phyloP scores from a whole-genome alignment of 2,797 vertebrate species.

The Epinephelus awoara region DNA sequence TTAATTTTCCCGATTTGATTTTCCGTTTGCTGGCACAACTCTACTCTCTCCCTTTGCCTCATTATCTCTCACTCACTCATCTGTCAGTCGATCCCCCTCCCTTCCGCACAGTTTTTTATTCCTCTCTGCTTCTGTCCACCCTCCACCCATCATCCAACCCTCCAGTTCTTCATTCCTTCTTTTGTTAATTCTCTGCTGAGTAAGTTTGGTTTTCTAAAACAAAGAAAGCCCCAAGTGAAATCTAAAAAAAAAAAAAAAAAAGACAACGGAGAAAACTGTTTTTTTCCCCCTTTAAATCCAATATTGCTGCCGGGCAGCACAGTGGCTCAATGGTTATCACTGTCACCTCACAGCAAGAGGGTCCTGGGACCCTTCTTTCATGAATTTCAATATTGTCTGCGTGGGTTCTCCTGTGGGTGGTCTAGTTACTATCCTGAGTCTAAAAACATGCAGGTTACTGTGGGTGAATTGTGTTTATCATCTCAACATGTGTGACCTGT shows the following conservation, averaged over 20 bases:
- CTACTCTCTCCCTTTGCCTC: constrained; percentile 47
- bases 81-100: constrained; percentile 50
- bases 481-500: background rate
- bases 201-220: constrained; percentile 59
- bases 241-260: constrained; percentile 16
- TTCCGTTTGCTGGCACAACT: constrained; percentile 58
- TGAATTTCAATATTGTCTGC: background rate
- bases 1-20: constrained; percentile 54
- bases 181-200: constrained; percentile 56
- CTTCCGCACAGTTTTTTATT: constrained; percentile 43
- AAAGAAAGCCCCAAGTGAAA: constrained; percentile 38
- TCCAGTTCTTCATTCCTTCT: constrained; percentile 40
- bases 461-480: background rate
- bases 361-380: constrained; percentile 15
- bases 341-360: constrained; percentile 26
- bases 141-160: constrained; percentile 41
- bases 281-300: constrained; percentile 1
- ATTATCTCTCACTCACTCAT: constrained; percentile 61
- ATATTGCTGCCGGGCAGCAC: constrained; percentile 24
- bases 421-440: background rate
- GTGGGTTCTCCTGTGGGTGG: background rate
- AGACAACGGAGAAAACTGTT: background rate
- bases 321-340: constrained; percentile 31
- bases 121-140: constrained; percentile 53
- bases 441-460: constrained; percentile 13